phyloP scores from a whole-genome alignment of 2,113 vertebrate genomes.

The Heloderma charlesbogerti region DNA sequence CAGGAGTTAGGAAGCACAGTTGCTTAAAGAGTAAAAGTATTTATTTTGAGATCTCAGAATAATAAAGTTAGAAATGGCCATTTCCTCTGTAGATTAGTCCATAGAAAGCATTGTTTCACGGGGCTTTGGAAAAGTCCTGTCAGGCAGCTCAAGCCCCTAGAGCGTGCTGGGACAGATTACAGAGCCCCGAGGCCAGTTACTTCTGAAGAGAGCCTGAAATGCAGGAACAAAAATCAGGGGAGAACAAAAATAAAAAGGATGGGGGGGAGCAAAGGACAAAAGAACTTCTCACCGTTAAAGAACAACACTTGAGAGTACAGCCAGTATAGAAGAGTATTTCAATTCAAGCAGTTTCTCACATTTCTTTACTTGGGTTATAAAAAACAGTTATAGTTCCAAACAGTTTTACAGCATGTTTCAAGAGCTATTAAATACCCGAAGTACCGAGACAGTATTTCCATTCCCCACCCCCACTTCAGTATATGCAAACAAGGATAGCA shows the following conservation, averaged over 20 bases:
- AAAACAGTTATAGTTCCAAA: constrained; percentile 69
- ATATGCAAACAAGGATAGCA: constrained; percentile 46
- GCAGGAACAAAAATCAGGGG: constrained; percentile 78
- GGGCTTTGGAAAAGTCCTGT: constrained; percentile 88
- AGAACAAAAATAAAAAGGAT: constrained; percentile 12
- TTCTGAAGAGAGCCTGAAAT: constrained; percentile 88
- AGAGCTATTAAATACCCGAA: constrained; percentile 63
- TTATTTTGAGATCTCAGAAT: constrained; percentile 74
- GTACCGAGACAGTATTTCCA: constrained; percentile 67
- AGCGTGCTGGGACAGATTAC: constrained; percentile 82
- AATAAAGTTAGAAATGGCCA: constrained; percentile 78
- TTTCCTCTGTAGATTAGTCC: constrained; percentile 83
- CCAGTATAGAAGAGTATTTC: constrained; percentile 74
- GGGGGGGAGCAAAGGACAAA: background rate
- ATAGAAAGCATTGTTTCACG: constrained; percentile 84
- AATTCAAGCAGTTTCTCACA: constrained; percentile 76
- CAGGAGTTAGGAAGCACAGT: constrained; percentile 74
- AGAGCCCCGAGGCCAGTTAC: constrained; percentile 86
- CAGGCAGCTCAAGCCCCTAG: constrained; percentile 80
- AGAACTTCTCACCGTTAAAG: constrained; percentile 76
- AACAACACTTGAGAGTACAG: constrained; percentile 72
- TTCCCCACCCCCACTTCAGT: constrained; percentile 48
- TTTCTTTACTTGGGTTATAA: constrained; percentile 55
- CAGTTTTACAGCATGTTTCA: constrained; percentile 65
- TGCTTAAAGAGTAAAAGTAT: constrained; percentile 71